Evolutionary conservation across 1,140 invertebrate species (phyloP).

Genomic region (Chelonus insularis): DNA sequence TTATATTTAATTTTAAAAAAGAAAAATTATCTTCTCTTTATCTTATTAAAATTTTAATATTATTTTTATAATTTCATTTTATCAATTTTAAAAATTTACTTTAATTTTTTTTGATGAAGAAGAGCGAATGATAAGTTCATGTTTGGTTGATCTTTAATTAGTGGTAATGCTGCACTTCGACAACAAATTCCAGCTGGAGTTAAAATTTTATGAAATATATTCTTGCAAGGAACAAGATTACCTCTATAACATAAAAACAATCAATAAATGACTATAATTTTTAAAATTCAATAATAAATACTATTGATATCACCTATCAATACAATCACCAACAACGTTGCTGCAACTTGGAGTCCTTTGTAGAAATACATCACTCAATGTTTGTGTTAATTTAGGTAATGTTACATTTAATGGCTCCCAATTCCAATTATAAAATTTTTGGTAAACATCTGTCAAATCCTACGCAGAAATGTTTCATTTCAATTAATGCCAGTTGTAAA

Average conservation of each 20-base stretch:
- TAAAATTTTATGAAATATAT: constrained; percentile 22
- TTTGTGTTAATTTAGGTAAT: background rate
- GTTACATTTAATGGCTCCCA: constrained; percentile 8
- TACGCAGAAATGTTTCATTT: no score
- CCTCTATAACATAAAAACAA: constrained; percentile 13
- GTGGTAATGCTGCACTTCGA: background rate
- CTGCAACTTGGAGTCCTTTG: constrained; percentile 24
- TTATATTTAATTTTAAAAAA: no score
- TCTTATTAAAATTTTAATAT: no score
- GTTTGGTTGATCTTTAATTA: background rate
- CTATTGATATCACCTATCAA: constrained; percentile 1
- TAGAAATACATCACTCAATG: constrained; percentile 16
- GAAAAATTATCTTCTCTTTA: no score
- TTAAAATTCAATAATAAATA: no score
- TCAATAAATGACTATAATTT: no score
- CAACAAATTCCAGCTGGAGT: constrained; percentile 14
- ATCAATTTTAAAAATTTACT: no score
- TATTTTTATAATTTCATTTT: no score
- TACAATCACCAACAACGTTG: background rate
- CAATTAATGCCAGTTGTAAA: no score
- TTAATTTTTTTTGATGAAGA: background rate
- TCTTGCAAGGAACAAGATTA: background rate
- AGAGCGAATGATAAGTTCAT: background rate
- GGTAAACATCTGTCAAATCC: constrained; percentile 7
- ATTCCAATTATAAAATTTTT: constrained; percentile 34